A percentile compares a stretch with the other conserved stretches of the same genome.
Evolutionary conservation across 2,888 invertebrate genomes (phyloP).

Genomic region (Melangyna quadrimaculata): DNA sequence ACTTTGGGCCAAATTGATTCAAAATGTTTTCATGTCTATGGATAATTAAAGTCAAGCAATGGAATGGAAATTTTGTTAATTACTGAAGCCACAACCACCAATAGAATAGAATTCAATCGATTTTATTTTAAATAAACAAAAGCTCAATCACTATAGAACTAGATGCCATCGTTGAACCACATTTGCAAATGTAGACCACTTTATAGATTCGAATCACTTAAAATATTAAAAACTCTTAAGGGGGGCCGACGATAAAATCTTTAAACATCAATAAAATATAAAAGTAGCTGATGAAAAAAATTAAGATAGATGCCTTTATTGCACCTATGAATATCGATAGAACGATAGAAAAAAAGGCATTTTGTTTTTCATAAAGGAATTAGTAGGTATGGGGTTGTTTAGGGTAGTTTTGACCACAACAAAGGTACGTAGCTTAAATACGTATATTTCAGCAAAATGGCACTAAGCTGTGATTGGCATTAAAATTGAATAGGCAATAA

Average conservation of each 20-base stretch:
- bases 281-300: background rate
- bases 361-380: background rate
- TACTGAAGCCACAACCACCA: background rate
- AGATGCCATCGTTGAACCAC: slow-evolving; percentile 35
- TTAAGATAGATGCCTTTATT: slow-evolving; percentile 41
- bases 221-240: slow-evolving; percentile 3
- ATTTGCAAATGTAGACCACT: slow-evolving; percentile 23
- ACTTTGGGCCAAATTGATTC: slow-evolving; percentile 39
- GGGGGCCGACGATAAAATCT: background rate
- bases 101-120: slow-evolving; percentile 39
- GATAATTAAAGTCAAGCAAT: slow-evolving; percentile 51
- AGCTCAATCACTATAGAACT: slow-evolving; percentile 28
- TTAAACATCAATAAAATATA: slow-evolving; percentile 19
- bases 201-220: slow-evolving; percentile 18
- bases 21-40: slow-evolving; percentile 50
- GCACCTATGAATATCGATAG: slow-evolving; percentile 40
- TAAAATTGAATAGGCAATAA: slow-evolving; percentile 56
- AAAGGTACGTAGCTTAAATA: slow-evolving; percentile 26
- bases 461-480: slow-evolving; percentile 21
- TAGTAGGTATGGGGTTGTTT: slow-evolving; percentile 16
- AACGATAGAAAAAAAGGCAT: background rate
- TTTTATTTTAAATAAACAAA: slow-evolving; percentile 59
- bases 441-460: slow-evolving; percentile 30
- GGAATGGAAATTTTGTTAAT: slow-evolving; percentile 51
- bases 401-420: slow-evolving; percentile 60